Evolutionary conservation across 2,113 vertebrate species (phyloP).

Genomic region (Peromyscus polionotus): DNA sequence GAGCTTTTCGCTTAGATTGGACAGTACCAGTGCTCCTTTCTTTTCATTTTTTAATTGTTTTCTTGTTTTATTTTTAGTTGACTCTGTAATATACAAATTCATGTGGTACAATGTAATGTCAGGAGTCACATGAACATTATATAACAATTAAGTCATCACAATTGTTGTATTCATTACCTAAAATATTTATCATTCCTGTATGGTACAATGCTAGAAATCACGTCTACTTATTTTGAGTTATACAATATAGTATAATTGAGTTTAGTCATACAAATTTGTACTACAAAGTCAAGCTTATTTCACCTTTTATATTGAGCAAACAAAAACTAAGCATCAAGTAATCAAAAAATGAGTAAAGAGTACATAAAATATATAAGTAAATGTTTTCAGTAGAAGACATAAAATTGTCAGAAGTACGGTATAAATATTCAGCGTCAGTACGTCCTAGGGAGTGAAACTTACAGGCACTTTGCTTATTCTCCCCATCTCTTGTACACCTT

Average conservation of each 20-base stretch:
- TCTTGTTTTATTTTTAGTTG: not conserved
- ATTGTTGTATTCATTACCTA: not conserved
- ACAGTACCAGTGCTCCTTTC: not conserved
- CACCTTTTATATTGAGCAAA: not conserved
- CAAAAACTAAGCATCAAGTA: not conserved
- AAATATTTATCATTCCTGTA: not conserved
- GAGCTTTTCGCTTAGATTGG: not conserved
- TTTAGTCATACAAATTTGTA: not conserved
- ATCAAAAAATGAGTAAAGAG: not conserved
- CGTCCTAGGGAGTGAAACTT: too few species aligned
- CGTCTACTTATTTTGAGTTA: not conserved
- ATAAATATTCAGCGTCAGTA: too few species aligned
- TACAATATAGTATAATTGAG: not conserved
- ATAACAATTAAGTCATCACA: not conserved
- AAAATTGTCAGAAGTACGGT: not conserved
- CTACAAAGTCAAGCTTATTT: not conserved
- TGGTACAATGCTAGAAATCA: not conserved
- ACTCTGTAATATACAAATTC: not conserved
- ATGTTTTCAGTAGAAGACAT: not conserved
- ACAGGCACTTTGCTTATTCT: not conserved
- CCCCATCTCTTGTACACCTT: not conserved
- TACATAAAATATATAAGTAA: not conserved
- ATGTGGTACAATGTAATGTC: accelerated
- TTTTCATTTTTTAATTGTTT: not conserved
- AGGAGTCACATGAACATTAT: not conserved